Percentiles rank a stretch among this genome's conserved stretches.
Evolutionary conservation across 2,888 invertebrate species (phyloP).

Genomic region (Litoditis marina): DNA sequence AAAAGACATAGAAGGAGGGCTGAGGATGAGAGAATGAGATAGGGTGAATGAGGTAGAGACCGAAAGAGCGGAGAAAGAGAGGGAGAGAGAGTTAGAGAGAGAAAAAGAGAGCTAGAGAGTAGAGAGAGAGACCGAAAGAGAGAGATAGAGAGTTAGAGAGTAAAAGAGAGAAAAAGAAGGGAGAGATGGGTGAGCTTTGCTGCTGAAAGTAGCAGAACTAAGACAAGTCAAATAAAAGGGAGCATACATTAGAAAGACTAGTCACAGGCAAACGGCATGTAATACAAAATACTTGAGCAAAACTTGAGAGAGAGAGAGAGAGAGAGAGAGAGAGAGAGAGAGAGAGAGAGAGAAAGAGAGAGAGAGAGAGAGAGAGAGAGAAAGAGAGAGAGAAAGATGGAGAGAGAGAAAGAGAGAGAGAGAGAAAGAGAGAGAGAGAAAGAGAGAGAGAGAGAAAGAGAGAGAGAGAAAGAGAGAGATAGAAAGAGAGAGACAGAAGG

Average conservation of each 20-base stretch:
- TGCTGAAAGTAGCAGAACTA: no score
- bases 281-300: background rate
- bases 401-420: background rate
- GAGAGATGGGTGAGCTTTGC: background rate
- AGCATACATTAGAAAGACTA: no score
- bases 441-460: slow-evolving; percentile 1
- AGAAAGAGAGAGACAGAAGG: background rate
- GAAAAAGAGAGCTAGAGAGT: background rate
- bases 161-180: background rate
- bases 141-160: background rate
- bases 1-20: background rate
- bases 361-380: background rate
- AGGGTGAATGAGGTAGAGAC: background rate
- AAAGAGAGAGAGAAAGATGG: background rate
- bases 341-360: background rate
- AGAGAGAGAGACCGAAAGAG: background rate
- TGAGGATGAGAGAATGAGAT: background rate
- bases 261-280: background rate
- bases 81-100: background rate
- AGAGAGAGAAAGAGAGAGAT: background rate
- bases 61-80: background rate
- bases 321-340: background rate
- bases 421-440: background rate
- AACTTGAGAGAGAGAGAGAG: background rate
- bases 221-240: no score